Base-by-base conservation (phyloP, 2,113 vertebrate species). In the Antechinus stuartii region DNA sequence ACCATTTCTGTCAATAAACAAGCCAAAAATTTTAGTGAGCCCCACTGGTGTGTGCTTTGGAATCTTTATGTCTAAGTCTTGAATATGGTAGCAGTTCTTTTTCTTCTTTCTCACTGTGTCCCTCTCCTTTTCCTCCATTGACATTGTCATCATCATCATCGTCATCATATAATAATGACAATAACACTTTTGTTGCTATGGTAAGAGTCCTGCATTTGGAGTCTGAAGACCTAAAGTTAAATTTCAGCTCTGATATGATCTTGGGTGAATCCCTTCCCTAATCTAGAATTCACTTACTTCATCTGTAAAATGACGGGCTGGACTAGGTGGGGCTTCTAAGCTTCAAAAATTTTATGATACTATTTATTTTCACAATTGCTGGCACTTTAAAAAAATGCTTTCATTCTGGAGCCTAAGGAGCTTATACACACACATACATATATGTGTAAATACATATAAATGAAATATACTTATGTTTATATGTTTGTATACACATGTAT, bases 231-330 rank as follows among this genome's bases (percentile, higher is more conserved):
- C 56, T 27, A 42, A 10, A 47, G 6, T 47, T 4, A 47, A 46
- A 0, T 10, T 42, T 27, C 53, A 47, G n/a, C 91, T 23, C 49
- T 53, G 9, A 16, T 42, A 35, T 0, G 0, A 49, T 27, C 9
- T 90, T 10, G 50, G 23, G n/a, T 0, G 3, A 50, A 1, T 27
- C 3, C 0, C 8, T 30, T 24, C 8, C 10, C 5, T 19, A 12
- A 54, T 35, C 3, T 0, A 19, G 24, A 22, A 27, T 94, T 90
- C 22, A 0, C 3, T 89, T 25, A 89, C 61, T 91, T 89, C 50
- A 23, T 84, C 89, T 91, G 90, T 92, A 84, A n/a, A 52, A 54
- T 16, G 24, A 54, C 94, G 55, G 5, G n/a, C n/a, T 42, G 16
- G 19, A 84, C 8, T 84, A 84, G 68, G 68, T 84, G 19, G 8